Conservation (phyloP, 2,113 vertebrate genomes). For the Crotalus viridis region DNA sequence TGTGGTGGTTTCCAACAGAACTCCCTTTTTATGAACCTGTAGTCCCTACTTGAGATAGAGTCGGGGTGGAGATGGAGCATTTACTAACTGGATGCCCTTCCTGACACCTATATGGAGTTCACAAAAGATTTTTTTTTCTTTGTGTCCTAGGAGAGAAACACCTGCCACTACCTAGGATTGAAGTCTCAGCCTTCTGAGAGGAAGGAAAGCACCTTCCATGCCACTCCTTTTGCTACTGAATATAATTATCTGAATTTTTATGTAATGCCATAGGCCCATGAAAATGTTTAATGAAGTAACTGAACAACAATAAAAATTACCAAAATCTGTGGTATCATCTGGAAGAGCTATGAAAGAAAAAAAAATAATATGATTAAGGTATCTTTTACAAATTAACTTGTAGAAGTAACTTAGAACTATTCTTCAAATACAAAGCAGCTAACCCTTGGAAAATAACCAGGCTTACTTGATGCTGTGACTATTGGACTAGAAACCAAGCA, state of each 20-base stretch:
- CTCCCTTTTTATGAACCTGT: not conserved
- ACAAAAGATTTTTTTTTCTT: not conserved
- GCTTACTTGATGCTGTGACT: not conserved
- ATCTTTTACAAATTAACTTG: not conserved
- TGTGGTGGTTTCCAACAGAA: not conserved
- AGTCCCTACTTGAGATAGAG: not conserved
- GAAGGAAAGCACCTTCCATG: not conserved
- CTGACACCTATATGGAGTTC: not conserved
- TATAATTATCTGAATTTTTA: not conserved
- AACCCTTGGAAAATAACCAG: not conserved
- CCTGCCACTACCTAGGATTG: not conserved
- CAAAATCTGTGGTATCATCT: not conserved
- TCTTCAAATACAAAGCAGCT: not conserved
- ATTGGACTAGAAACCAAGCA: no score
- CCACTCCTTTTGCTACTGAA: not conserved
- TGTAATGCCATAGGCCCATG: not conserved
- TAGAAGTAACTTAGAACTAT: conserved; percentile 55
- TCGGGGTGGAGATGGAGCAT: not conserved
- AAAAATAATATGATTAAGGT: not conserved
- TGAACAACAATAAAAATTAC: not conserved
- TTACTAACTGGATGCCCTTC: not conserved
- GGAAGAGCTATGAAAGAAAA: conserved; percentile 9
- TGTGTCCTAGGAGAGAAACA: not conserved
- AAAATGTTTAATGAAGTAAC: not conserved
- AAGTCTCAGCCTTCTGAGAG: not conserved